phyloP scores from a whole-genome alignment of 2,113 vertebrate species.

The Gymnarchus niloticus region DNA sequence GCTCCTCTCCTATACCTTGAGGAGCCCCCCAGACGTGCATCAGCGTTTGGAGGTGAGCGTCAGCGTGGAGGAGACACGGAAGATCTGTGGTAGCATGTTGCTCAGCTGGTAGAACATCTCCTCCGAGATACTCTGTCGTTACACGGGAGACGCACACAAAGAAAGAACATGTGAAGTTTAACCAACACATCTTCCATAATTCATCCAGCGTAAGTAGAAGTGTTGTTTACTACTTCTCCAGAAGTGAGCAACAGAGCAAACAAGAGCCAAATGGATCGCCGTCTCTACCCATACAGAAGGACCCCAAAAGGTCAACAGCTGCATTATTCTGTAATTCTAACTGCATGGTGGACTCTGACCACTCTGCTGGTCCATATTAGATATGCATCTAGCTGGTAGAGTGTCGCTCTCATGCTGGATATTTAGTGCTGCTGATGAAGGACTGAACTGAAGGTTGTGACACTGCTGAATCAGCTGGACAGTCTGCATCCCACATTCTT shows the following conservation, averaged over 20 bases:
- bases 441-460: background rate
- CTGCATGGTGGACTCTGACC: background rate
- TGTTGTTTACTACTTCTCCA: background rate
- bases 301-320: background rate
- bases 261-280: background rate
- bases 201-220: background rate
- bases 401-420: background rate
- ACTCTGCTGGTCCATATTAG: background rate
- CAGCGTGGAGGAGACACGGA: slow-evolving; percentile 83
- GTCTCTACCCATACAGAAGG: background rate
- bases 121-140: slow-evolving; percentile 86
- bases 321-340: background rate
- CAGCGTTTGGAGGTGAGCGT: slow-evolving; percentile 69
- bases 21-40: slow-evolving; percentile 17
- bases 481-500: background rate
- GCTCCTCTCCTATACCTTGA: slow-evolving; percentile 4
- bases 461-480: background rate
- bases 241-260: background rate
- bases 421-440: background rate
- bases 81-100: slow-evolving; percentile 98
- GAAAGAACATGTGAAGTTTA: background rate
- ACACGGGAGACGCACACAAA: background rate
- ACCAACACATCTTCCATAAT: background rate
- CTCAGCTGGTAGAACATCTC: slow-evolving; percentile 98
- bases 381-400: background rate